Evolutionary conservation across 1,140 invertebrate species (phyloP).

Genomic region (Trachymyrmex cornetzi): DNA sequence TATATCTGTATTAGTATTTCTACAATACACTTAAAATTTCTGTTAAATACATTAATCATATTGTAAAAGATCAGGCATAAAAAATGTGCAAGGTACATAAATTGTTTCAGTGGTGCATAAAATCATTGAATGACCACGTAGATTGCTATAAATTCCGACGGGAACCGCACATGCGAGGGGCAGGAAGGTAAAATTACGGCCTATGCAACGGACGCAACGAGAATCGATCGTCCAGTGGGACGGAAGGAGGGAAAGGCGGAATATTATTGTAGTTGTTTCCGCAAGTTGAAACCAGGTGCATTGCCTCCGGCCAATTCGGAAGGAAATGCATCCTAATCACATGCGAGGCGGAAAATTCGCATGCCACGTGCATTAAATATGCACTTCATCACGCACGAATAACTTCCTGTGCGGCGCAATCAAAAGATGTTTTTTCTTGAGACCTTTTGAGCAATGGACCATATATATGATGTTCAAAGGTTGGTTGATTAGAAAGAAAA

Average conservation of each 20-base stretch:
- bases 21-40: not conserved
- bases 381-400: constrained; percentile 28
- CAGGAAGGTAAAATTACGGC: constrained; percentile 30
- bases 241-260: not conserved
- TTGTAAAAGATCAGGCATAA: not conserved
- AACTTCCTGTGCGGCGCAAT: constrained; percentile 5
- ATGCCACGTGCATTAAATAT: constrained; percentile 52
- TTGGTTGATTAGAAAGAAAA: not conserved
- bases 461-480: not conserved
- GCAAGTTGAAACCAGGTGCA: constrained; percentile 48
- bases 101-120: not conserved
- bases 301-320: constrained; percentile 18
- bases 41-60: not conserved
- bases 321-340: constrained; percentile 68
- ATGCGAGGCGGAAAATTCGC: constrained; percentile 47
- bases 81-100: not conserved
- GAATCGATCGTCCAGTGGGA: constrained; percentile 32
- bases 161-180: not conserved
- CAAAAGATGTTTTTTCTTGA: constrained; percentile 5
- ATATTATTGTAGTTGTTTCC: constrained; percentile 56
- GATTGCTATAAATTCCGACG: not conserved
- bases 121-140: not conserved
- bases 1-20: constrained; percentile 1
- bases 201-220: constrained; percentile 35
- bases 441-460: not conserved